A percentile compares a stretch with the other conserved stretches of the same genome.
Evolutionary conservation across 2,888 invertebrate genomes (phyloP).

Genomic region (Coleophora deauratella): DNA sequence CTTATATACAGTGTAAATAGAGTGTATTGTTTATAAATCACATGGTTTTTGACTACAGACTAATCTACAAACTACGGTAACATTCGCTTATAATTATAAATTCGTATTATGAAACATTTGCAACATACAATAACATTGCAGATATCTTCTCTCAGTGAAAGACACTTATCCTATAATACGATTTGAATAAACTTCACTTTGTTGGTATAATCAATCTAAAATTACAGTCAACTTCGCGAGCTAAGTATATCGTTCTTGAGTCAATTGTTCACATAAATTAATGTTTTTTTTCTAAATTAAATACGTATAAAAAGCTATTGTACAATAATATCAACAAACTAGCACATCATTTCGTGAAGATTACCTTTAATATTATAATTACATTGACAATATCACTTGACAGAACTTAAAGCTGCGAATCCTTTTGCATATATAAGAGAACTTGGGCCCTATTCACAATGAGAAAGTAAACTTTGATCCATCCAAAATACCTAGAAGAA

Average conservation of each 20-base stretch:
- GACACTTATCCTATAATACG: slow-evolving; percentile 53
- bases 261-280: slow-evolving; percentile 37
- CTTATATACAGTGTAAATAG: neutral
- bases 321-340: slow-evolving; percentile 49
- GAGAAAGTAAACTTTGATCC: too few relatives aligned
- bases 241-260: slow-evolving; percentile 28
- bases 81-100: slow-evolving; percentile 61
- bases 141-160: slow-evolving; percentile 24
- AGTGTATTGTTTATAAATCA: slow-evolving; percentile 1
- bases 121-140: slow-evolving; percentile 39
- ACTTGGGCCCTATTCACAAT: neutral
- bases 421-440: slow-evolving; percentile 4
- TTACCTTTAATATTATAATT: slow-evolving; percentile 21
- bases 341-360: slow-evolving; percentile 42
- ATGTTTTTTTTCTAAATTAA: slow-evolving; percentile 29
- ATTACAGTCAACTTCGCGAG: slow-evolving; percentile 34
- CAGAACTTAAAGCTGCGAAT: slow-evolving; percentile 15
- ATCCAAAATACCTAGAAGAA: too few relatives aligned
- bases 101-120: slow-evolving; percentile 60
- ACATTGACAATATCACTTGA: slow-evolving; percentile 28
- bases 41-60: slow-evolving; percentile 30
- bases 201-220: slow-evolving; percentile 28
- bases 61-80: slow-evolving; percentile 58
- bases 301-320: slow-evolving; percentile 42
- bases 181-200: slow-evolving; percentile 28